Conservation (phyloP, 2,797 vertebrate species). For the Notoglanidium macrostoma region DNA sequence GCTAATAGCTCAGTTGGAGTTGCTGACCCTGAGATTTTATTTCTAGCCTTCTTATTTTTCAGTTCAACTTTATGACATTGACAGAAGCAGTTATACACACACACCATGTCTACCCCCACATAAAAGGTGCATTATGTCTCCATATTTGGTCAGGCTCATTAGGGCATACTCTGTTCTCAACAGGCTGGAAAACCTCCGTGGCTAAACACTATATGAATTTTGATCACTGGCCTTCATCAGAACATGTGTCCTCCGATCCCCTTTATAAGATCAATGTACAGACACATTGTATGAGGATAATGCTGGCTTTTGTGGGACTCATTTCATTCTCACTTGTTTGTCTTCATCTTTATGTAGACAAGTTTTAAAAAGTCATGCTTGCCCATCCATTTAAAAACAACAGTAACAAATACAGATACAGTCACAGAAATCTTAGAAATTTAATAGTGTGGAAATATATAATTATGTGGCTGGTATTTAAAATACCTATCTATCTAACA, state of each 20-base stretch:
- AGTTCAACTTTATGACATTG: slow-evolving; percentile 26
- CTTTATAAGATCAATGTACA: neutral
- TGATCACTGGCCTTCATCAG: neutral
- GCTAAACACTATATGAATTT: slow-evolving; percentile 14
- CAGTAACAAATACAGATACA: neutral
- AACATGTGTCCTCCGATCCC: neutral
- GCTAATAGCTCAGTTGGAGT: slow-evolving; percentile 67
- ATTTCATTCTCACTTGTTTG: neutral
- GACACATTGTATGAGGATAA: slow-evolving; percentile 2
- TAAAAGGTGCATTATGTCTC: neutral
- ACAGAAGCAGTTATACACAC: slow-evolving; percentile 18
- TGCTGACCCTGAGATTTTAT: slow-evolving; percentile 67
- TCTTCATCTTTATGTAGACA: neutral
- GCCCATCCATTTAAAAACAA: neutral
- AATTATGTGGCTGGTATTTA: neutral
- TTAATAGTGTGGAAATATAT: neutral
- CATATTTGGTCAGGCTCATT: slow-evolving; percentile 2
- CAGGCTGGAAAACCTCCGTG: slow-evolving; percentile 6
- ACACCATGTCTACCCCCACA: neutral
- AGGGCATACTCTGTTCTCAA: neutral
- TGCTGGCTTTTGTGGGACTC: neutral
- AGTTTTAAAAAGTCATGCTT: neutral
- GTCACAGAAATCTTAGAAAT: neutral
- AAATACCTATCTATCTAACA: neutral
- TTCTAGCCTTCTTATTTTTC: slow-evolving; percentile 59